Conservation (phyloP, 2,797 vertebrate species). For the Australoheros facetus region DNA sequence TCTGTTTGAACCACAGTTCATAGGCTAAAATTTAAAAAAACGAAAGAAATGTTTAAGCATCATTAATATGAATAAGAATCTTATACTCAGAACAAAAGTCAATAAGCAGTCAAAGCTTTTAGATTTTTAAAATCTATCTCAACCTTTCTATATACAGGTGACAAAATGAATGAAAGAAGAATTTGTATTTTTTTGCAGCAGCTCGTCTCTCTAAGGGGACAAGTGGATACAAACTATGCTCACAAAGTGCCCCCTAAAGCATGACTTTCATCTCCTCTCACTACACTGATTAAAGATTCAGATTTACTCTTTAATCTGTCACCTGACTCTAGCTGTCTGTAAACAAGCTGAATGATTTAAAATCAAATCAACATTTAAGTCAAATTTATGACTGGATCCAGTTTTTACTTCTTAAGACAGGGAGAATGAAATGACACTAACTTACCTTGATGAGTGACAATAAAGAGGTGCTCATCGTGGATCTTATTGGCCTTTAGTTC, state of each 20-base stretch:
- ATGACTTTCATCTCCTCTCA: not conserved
- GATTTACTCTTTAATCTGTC: not conserved
- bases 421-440: not conserved
- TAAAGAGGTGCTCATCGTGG: conserved; percentile 98
- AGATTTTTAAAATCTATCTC: not conserved
- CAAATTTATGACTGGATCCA: not conserved
- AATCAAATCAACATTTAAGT: not conserved
- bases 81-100: not conserved
- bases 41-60: not conserved
- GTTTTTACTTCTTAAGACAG: not conserved
- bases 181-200: not conserved
- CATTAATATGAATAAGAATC: not conserved
- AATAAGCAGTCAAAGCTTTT: not conserved
- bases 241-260: too few relatives aligned
- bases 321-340: not conserved
- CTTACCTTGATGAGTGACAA: conserved; percentile 97
- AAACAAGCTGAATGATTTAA: not conserved
- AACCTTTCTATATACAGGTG: not conserved
- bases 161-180: not conserved
- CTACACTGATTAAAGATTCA: rapidly evolving
- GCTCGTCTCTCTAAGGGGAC: not conserved
- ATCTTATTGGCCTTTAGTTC: conserved; percentile 93
- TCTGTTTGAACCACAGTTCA: conserved; percentile 98
- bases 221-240: not conserved
- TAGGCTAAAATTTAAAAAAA: conserved; percentile 82